Base-by-base conservation (phyloP, 2,113 vertebrate species). In the Megaceryle torquata region DNA sequence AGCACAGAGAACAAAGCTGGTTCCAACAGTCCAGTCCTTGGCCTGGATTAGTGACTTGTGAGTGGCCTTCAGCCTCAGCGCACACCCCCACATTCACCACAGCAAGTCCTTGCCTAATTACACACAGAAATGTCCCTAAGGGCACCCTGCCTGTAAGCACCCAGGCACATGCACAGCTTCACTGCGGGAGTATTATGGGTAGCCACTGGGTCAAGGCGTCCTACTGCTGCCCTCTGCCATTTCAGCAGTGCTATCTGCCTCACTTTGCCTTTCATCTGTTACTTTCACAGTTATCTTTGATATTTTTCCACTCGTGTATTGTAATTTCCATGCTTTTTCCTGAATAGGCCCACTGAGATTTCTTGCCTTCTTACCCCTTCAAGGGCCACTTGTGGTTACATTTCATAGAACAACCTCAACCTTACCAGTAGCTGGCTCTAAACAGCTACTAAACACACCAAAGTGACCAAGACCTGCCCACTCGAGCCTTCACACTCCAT, bases 391-490 rank as follows among this genome's bases (percentile, higher is more conserved):
- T 50, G 2, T 16, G 10, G 21, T 35, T 33, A 43, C 10, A n/a
- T 3, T 89, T 67, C 29, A 53, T 17, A 29, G 24, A 67, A 64
- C 4, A 68, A 24, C 20, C 44, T 72, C 26, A 60, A 69, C 16
- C 5, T n/a, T 2, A 69, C 19, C 54, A 79, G 9, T 0, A 1
- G 4, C 8, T 4, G 1, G 19, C 17, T 33, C 1, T 1, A 89
- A 92, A 74, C 28, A 29, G n/a, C n/a, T 46, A 46, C n/a, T 54
- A 21, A 89, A 59, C 18, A 84, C 43, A 51, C 1, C 11, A 68
- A 43, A 84, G 39, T 60, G 39, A 56, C 6, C 63, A 48, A 37
- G 22, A n/a, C 39, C 15, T 50, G 53, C 18, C 44, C 75, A 80
- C 19, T 54, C 25, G 20, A 90, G 48, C 70, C 57, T 59, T 59